Conservation (phyloP, 2,113 vertebrate species). For the Cranoglanis bouderius region DNA sequence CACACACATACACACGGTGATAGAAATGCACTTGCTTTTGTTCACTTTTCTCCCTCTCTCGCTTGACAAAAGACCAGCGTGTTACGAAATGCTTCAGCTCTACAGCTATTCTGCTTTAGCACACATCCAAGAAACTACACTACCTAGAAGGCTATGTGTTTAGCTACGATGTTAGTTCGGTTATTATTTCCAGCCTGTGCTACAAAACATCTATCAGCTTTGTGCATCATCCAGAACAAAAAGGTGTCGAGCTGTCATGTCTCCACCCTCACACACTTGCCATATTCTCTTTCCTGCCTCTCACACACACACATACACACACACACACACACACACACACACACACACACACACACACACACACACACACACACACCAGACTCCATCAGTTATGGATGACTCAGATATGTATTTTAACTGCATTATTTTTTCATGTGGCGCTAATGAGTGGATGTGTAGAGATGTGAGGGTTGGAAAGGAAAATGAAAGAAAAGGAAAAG, state of each 20-base stretch:
- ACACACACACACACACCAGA: no score
- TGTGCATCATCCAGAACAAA: neutral
- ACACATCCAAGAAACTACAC: neutral
- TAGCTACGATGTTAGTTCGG: neutral
- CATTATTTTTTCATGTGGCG: neutral
- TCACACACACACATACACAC: no score
- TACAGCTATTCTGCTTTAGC: neutral
- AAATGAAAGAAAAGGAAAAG: conserved; percentile 31
- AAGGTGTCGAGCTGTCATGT: neutral
- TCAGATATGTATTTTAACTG: neutral
- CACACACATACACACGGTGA: neutral
- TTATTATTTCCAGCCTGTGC: neutral
- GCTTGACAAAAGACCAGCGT: neutral
- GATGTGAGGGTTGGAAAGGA: neutral
- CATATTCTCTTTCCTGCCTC: neutral
- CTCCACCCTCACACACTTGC: neutral
- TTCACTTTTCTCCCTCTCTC: neutral
- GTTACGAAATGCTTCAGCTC: neutral
- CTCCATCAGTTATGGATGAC: neutral
- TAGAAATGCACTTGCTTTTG: no score
- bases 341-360: no score
- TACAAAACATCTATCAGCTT: neutral
- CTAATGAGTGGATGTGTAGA: neutral
- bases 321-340: no score
- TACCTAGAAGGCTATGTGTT: neutral